Evolutionary conservation across 2,113 vertebrate species (phyloP), one percentile per base, ranked within the genome.

Genomic region (Patagioenas fasciata): DNA sequence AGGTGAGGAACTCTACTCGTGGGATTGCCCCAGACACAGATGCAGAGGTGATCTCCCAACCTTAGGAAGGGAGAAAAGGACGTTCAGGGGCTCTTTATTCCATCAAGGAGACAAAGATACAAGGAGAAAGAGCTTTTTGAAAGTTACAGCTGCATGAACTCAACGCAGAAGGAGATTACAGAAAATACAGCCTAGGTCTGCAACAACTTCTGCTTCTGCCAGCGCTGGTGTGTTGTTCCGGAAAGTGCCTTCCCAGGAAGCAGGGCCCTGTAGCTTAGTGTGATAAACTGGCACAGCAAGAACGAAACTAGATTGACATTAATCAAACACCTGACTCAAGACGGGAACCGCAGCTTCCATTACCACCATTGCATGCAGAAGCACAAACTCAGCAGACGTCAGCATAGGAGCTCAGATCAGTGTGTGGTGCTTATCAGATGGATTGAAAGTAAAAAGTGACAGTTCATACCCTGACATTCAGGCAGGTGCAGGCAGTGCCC

Each of bases 151-250:
- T 77, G 58, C 54, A 31, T 0, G 0, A 40, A 18, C 10, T 75
- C 69, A 38, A 8, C 0, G 0, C 54, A 83, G 61, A 67, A 80
- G 26, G 44, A 58, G 40, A 73, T 0, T 62, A 56, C 2, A 3
- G 54, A 70, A 89, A 85, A 73, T 7, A 25, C 71, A 94, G 16
- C 40, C 70, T 23, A 58, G 42, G 66, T 70, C 74, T 83, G 83
- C 62, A 83, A 15, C 74, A 70, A 10, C 44, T 66, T 61, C 67
- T 93, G 74, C 44, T 79, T 58, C 62, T 87, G 58, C 51, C 58
- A 77, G 1, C 1, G 3, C 36, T 34, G 20, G 26, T 0, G 0
- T 31, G 38, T 6, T 58, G 69, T 4, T 75, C 57, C 53, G 44
- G 83, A 79, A 20, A 90, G 72, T 26, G 56, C 51, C 60, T 93